Conservation (phyloP, 2,797 vertebrate genomes). For the Sebastes vulpes region DNA sequence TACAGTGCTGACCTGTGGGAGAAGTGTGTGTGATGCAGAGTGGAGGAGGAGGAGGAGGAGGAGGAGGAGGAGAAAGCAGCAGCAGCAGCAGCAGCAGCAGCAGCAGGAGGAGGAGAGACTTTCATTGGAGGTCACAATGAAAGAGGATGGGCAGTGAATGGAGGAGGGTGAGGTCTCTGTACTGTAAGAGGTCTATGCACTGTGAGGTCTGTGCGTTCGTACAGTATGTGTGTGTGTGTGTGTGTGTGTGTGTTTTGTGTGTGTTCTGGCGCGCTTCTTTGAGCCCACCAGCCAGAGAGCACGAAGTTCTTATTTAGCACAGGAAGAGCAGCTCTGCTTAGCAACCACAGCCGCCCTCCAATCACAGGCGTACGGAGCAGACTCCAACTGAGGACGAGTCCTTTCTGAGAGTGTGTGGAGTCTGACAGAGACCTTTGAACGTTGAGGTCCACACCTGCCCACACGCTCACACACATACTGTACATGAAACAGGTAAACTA, state of each 20-base stretch:
- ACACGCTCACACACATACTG: constrained; percentile 36
- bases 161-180: constrained; percentile 69
- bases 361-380: constrained; percentile 82
- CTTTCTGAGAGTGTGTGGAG: constrained; percentile 65
- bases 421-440: constrained; percentile 71
- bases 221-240: neutral
- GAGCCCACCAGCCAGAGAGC: constrained; percentile 87
- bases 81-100: constrained; percentile 33
- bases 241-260: constrained; percentile 28
- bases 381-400: constrained; percentile 77
- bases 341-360: constrained; percentile 87
- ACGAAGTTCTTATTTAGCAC: constrained; percentile 89
- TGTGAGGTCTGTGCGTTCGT: constrained; percentile 42
- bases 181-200: constrained; percentile 62
- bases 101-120: constrained; percentile 39
- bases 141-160: constrained; percentile 66
- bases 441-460: constrained; percentile 58
- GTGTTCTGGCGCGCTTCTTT: constrained; percentile 78
- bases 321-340: constrained; percentile 89
- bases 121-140: constrained; percentile 58
- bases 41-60: constrained; percentile 33
- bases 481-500: constrained; percentile 9
- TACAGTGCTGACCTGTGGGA: constrained; percentile 55
- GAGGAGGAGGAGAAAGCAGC: constrained; percentile 18
- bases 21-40: constrained; percentile 48